Percentiles rank a stretch among this genome's conserved stretches.
These are phyloP conservation scores for Bathynomus jamesi DNA, from an alignment of 1,140 invertebrate species.

Conservation along the genomic window DNA sequence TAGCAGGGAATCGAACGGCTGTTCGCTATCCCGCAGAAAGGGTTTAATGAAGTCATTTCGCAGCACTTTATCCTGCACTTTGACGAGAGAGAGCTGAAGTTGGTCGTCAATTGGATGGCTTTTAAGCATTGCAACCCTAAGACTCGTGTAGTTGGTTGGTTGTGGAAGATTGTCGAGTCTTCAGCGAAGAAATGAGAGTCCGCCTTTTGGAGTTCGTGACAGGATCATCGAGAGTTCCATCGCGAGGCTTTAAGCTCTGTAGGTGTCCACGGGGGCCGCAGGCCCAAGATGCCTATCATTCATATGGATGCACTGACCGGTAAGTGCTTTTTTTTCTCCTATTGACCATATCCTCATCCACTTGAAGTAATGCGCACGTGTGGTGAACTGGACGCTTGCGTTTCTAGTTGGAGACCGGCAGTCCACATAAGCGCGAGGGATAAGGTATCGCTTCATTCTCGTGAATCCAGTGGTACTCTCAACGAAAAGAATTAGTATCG, in stretches of 20 bases:
- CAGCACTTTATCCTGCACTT: constrained; percentile 72
- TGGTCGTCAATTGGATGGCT: constrained; percentile 84
- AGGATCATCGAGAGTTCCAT: constrained; percentile 84
- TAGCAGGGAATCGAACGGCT: constrained; percentile 92
- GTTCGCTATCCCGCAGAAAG: constrained; percentile 89
- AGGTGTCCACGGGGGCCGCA: constrained; percentile 82
- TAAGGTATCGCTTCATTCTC: too few relatives aligned
- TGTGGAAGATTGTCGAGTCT: constrained; percentile 85
- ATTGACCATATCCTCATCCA: too few relatives aligned
- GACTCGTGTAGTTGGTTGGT: constrained; percentile 86
- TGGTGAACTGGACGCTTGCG: too few relatives aligned
- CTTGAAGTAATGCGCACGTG: too few relatives aligned
- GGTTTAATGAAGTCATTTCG: constrained; percentile 87
- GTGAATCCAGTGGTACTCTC: too few relatives aligned
- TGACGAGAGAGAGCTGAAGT: constrained; percentile 88
- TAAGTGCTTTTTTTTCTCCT: constrained; percentile 8
- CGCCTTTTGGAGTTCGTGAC: constrained; percentile 93
- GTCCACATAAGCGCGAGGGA: too few relatives aligned
- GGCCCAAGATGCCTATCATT: constrained; percentile 91
- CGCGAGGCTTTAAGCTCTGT: constrained; percentile 90
- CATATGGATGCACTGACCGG: constrained; percentile 73
- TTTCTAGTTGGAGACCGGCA: too few relatives aligned
- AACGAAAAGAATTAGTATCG: too few relatives aligned
- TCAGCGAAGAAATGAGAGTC: constrained; percentile 90
- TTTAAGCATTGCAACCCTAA: constrained; percentile 60